A percentile compares a stretch with the other conserved stretches of the same genome.
Evolutionary conservation across 2,888 invertebrate genomes (phyloP).

Genomic region (Pterostichus niger): DNA sequence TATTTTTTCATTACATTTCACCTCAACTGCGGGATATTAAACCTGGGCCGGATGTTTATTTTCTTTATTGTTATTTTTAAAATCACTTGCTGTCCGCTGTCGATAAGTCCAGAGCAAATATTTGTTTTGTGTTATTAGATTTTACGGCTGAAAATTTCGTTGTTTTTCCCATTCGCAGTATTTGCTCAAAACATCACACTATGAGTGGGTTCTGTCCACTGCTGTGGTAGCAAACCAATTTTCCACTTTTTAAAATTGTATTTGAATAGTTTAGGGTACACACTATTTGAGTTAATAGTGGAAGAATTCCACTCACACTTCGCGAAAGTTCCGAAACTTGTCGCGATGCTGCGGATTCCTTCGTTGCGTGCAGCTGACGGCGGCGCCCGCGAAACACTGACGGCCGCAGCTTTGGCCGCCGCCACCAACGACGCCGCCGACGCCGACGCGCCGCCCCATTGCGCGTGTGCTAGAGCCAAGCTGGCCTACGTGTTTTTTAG

Average conservation of each 20-base stretch:
- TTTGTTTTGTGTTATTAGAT: slow-evolving; percentile 55
- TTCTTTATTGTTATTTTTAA: slow-evolving; percentile 49
- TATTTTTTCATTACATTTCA: slow-evolving; percentile 51
- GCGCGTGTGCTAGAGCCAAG: slow-evolving; percentile 54
- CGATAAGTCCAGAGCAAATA: slow-evolving; percentile 47
- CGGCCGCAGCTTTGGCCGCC: slow-evolving; percentile 4
- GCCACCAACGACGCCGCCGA: slow-evolving; percentile 32
- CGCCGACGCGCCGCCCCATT: slow-evolving; percentile 18
- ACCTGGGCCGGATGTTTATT: slow-evolving; percentile 23
- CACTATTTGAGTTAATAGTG: not conserved
- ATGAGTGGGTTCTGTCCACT: not conserved
- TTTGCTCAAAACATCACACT: slow-evolving; percentile 15
- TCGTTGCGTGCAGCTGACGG: not conserved
- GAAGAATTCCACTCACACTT: no score
- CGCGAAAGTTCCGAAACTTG: not conserved
- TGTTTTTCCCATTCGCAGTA: slow-evolving; percentile 35
- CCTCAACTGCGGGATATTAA: slow-evolving; percentile 1
- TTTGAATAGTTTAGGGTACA: not conserved
- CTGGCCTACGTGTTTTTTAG: slow-evolving; percentile 58
- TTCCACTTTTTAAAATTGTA: slow-evolving; percentile 1
- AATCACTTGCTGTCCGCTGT: slow-evolving; percentile 58
- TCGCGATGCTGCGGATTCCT: not conserved
- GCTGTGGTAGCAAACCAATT: not conserved
- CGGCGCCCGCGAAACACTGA: slow-evolving; percentile 56
- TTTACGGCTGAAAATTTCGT: slow-evolving; percentile 16